phyloP scores from a whole-genome alignment of 2,888 invertebrate genomes.

The Hirtodrosophila histrioides region DNA sequence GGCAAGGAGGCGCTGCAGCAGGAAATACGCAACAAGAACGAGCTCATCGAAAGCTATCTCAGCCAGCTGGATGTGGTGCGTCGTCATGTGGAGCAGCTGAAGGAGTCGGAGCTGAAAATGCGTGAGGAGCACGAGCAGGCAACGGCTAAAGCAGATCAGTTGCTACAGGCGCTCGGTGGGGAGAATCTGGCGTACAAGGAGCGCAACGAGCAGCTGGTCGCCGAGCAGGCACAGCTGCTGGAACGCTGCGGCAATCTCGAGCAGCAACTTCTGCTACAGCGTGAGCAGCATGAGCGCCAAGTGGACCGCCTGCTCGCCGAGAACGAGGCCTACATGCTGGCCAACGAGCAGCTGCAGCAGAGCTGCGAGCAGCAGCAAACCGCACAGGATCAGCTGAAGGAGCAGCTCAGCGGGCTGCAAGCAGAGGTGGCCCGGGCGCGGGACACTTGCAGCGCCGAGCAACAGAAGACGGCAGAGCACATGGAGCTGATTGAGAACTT shows the following conservation, averaged over 20 bases:
- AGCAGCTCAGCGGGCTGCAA: slow-evolving; percentile 58
- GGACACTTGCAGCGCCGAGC: slow-evolving; percentile 58
- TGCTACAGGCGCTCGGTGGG: slow-evolving; percentile 74
- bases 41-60: slow-evolving; percentile 85
- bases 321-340: slow-evolving; percentile 65
- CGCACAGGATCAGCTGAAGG: slow-evolving; percentile 54
- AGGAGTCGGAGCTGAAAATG: slow-evolving; percentile 79
- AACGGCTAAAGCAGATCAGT: slow-evolving; percentile 72
- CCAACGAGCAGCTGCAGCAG: slow-evolving; percentile 61
- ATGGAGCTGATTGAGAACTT: slow-evolving; percentile 73
- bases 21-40: slow-evolving; percentile 86
- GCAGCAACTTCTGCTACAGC: slow-evolving; percentile 65
- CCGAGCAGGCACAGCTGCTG: slow-evolving; percentile 64
- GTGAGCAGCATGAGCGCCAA: slow-evolving; percentile 72
- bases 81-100: slow-evolving; percentile 83
- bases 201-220: slow-evolving; percentile 68
- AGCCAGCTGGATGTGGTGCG: slow-evolving; percentile 86
- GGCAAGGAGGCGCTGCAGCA: slow-evolving; percentile 85
- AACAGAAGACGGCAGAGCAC: slow-evolving; percentile 68
- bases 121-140: slow-evolving; percentile 75
- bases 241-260: slow-evolving; percentile 66
- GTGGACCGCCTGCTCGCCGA: slow-evolving; percentile 66
- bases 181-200: slow-evolving; percentile 77
- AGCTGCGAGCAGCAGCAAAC: slow-evolving; percentile 47
- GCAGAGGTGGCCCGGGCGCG: slow-evolving; percentile 70